Base-by-base conservation (phyloP, 2,888 invertebrate genomes). In the Epinotia brunnichana region DNA sequence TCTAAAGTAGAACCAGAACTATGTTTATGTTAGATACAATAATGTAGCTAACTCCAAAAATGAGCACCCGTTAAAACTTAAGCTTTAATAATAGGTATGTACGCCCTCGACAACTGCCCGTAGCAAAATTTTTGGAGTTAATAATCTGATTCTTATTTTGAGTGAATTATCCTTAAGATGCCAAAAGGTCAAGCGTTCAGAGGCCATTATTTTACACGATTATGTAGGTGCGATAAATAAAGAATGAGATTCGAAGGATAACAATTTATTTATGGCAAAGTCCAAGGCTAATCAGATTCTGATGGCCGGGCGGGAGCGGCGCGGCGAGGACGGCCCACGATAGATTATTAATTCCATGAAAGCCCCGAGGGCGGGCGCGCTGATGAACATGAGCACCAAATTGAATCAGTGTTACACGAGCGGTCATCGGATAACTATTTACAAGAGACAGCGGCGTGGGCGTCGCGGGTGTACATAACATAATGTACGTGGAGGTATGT, bases 351-450 rank as follows among this genome's bases (percentile, higher is more conserved):
- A 73, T 73, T 29, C 57, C 24, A 53, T 69, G 21, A 48, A 48
- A 73, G 39, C 63, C 57, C 57, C 39, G 7, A 51, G 57, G 57
- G 57, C 68, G 62, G 21, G 19, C 56, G 21, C 61, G 69, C 54
- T 68, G 67, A 70, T 67, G 72, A 72, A 54, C 67, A 68, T 61
- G 67, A 67, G 69, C 70, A 59, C 51, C 24, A 77, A 73, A 85
- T 87, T 83, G 76, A 78, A 85, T 82, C 79, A 83, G 78, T 78
- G 79, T 79, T 79, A 78, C 75, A 80, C 79, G 83, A 82, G 78
- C 80, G 84, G 85, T 80, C 82, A 83, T 82, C 80, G 80, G 81
- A 84, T 85, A 85, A 85, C 85, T 83, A 84, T 82, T 78, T 77
- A 79, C 73, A 78, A 78, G 80, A 78, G 74, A 74, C 69, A 75